These are phyloP conservation scores for Nemotelus nigrinus DNA, from an alignment of 2,888 invertebrate genomes.

Conservation along the genomic window DNA sequence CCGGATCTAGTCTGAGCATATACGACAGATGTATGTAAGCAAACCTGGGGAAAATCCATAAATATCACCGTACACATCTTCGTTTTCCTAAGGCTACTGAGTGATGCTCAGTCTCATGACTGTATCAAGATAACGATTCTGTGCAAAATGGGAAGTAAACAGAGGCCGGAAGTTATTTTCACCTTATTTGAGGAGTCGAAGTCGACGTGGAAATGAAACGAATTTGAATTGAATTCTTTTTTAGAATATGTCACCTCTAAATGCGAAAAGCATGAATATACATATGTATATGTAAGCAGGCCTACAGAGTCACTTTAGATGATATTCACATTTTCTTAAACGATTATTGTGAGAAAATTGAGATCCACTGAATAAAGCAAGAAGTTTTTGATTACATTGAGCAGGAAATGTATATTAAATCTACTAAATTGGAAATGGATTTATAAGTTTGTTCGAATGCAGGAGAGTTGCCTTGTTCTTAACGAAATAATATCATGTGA, in stretches of 20 bases:
- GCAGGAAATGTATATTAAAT: too few species aligned
- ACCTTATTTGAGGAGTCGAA: not conserved
- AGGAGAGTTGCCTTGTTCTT: too few species aligned
- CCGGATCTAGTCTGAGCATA: not conserved
- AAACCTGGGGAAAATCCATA: not conserved
- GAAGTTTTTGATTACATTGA: too few species aligned
- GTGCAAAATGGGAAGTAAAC: not conserved
- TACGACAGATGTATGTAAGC: not conserved
- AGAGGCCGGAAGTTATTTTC: not conserved
- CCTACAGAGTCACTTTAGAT: not conserved
- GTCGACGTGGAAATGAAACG: not conserved
- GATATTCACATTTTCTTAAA: not conserved
- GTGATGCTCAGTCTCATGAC: not conserved
- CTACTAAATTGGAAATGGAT: too few species aligned
- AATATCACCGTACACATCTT: too few species aligned
- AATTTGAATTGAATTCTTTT: not conserved
- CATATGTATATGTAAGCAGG: not conserved
- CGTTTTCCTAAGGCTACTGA: too few species aligned
- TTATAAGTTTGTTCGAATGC: too few species aligned
- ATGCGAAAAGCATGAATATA: not conserved
- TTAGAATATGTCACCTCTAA: not conserved
- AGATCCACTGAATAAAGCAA: not conserved
- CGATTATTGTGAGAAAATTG: constrained; percentile 11
- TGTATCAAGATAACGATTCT: constrained; percentile 18
- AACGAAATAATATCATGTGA: too few species aligned